Evolutionary conservation across 1,140 invertebrate species (phyloP), one percentile per base, ranked within the genome.

Genomic region (Phymastichus coffea): DNA sequence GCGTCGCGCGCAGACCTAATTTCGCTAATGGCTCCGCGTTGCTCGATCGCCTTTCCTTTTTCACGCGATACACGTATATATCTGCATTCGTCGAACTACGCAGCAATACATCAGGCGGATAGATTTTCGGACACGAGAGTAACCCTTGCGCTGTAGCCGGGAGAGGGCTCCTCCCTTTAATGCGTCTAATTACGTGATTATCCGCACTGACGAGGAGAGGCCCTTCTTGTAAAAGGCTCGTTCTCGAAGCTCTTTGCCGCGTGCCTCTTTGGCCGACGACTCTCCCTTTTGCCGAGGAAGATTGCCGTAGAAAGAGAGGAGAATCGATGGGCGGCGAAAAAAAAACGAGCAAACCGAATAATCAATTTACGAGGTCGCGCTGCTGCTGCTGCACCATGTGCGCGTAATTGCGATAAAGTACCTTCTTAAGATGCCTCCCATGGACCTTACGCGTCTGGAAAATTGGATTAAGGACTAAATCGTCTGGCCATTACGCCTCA

Each of bases 171-270:
- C 60, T 63, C 56, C 63, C 66, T 70, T 74, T 72, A 71, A 71
- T 69, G 64, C 64, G 66, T 66, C 70, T 73, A 74, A 76, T 75
- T 72, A 70, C 66, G 66, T 73, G 66, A 74, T 76, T 70, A 65
- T 62, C 54, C 52, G 60, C 22, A 25, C 12, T 19, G 19, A 64
- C 37, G 62, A 48, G n/a, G n/a, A 53, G 38, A 53, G 60, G 67
- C 57, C 64, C 60, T 56, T 59, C 64, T 48, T 64, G 63, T 68
- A 44, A 51, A 17, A 51, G 56, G 43, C 26, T 58, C 47, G 14
- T 49, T 55, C 12, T 46, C 53, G n/a, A 4, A n/a, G 41, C n/a
- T 1, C 9, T 28, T 43, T 17, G 54, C 46, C n/a, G n/a, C n/a
- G n/a, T 41, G 28, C 25, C 2, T 14, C 7, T 26, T 44, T 6